phyloP scores from a whole-genome alignment of 2,113 vertebrate genomes.

The Leptosomus discolor region DNA sequence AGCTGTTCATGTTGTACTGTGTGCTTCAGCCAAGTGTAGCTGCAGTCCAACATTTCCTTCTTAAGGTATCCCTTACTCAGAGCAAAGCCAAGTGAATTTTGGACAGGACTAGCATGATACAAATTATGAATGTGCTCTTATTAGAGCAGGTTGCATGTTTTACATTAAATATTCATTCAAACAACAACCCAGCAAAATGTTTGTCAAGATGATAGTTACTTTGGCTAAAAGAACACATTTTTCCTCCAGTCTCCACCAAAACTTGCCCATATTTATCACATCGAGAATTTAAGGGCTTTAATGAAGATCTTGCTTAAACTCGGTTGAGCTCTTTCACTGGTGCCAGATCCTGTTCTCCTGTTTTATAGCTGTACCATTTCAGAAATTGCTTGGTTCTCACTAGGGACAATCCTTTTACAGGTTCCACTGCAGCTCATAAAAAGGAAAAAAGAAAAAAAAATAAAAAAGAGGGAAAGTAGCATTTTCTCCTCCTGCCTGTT shows the following conservation, averaged over 20 bases:
- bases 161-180: slow-evolving; percentile 63
- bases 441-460: not conserved
- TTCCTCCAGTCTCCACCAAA: slow-evolving; percentile 33
- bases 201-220: slow-evolving; percentile 52
- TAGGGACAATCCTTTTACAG: slow-evolving; percentile 13
- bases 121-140: slow-evolving; percentile 71
- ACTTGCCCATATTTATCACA: not conserved
- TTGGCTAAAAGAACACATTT: slow-evolving; percentile 43
- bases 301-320: slow-evolving; percentile 32
- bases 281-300: not conserved
- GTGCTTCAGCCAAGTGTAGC: slow-evolving; percentile 60
- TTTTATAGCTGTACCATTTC: slow-evolving; percentile 29
- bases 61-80: slow-evolving; percentile 49
- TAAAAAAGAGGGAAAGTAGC: not conserved
- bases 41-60: slow-evolving; percentile 60
- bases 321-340: not conserved
- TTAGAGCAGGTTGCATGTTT: slow-evolving; percentile 66
- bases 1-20: slow-evolving; percentile 60
- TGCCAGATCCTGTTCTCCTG: slow-evolving; percentile 54
- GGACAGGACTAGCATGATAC: slow-evolving; percentile 12
- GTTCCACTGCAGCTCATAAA: slow-evolving; percentile 42
- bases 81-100: slow-evolving; percentile 57
- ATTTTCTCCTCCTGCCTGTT: not conserved
- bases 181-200: slow-evolving; percentile 42
- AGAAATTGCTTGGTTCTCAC: slow-evolving; percentile 34